A percentile compares a stretch with the other conserved stretches of the same genome.
These are phyloP conservation scores for Amphiura filiformis DNA, from an alignment of 35 echinoderm and acorn worm genomes.

Conservation along the genomic window DNA sequence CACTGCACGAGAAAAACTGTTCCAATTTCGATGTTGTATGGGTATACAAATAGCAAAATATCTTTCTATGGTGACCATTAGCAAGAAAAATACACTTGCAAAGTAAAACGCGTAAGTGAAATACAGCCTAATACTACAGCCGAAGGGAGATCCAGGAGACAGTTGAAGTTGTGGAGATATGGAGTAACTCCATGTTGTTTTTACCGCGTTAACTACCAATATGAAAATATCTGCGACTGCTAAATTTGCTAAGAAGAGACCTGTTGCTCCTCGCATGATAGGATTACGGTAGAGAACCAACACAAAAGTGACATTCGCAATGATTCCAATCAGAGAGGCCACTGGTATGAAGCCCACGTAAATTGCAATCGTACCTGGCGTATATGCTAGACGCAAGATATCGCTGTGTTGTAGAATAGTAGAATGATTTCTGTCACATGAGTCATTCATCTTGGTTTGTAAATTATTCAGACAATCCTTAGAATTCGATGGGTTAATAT, in stretches of 20 bases:
- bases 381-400: too few species aligned
- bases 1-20: neutral
- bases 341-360: neutral
- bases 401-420: too few species aligned
- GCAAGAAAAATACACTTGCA: neutral
- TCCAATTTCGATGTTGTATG: neutral
- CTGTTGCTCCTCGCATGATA: neutral
- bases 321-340: neutral
- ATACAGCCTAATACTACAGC: neutral
- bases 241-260: neutral
- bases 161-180: neutral
- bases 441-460: too few species aligned
- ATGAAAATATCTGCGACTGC: neutral
- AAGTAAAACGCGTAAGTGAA: neutral
- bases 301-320: neutral
- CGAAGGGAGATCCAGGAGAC: neutral
- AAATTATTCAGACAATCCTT: too few species aligned
- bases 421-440: too few species aligned
- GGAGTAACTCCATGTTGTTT: neutral
- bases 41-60: neutral
- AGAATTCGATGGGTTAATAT: too few species aligned
- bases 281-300: neutral
- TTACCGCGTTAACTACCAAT: neutral
- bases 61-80: neutral
- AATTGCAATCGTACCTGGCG: neutral